These are phyloP conservation scores for Helicolenus hilgendorfi DNA, from an alignment of 2,797 vertebrate species.

Conservation along the genomic window DNA sequence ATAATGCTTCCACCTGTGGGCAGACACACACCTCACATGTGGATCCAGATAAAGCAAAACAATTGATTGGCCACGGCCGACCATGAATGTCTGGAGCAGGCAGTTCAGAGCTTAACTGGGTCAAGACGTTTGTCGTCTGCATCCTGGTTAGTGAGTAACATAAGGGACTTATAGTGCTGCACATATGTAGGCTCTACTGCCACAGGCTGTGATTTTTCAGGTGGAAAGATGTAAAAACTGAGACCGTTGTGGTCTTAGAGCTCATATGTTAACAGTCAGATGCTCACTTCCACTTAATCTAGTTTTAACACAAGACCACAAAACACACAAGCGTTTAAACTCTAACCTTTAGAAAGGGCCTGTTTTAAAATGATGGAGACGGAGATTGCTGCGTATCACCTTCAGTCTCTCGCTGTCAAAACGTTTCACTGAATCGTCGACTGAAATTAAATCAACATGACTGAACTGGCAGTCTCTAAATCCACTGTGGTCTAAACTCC, in stretches of 20 bases:
- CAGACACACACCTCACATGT: conserved; percentile 3
- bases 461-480: conserved; percentile 27
- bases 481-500: conserved; percentile 1
- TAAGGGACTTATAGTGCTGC: neutral
- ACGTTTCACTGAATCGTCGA: neutral
- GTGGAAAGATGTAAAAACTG: neutral
- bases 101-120: conserved; percentile 19
- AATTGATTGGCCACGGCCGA: conserved; percentile 7
- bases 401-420: neutral
- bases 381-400: neutral
- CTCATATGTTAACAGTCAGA: neutral
- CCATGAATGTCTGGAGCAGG: neutral
- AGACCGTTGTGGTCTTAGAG: neutral
- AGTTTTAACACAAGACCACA: neutral
- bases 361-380: neutral
- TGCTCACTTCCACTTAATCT: neutral
- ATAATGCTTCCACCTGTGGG: conserved; percentile 3
- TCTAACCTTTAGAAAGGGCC: neutral
- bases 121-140: conserved; percentile 21
- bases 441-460: conserved; percentile 13
- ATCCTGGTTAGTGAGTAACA: neutral
- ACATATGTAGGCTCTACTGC: neutral
- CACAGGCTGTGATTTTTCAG: neutral
- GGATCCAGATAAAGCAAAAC: conserved; percentile 8
- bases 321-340: neutral